These are phyloP conservation scores for Macquaria ambigua DNA, from an alignment of 2,113 vertebrate genomes.

Conservation along the genomic window DNA sequence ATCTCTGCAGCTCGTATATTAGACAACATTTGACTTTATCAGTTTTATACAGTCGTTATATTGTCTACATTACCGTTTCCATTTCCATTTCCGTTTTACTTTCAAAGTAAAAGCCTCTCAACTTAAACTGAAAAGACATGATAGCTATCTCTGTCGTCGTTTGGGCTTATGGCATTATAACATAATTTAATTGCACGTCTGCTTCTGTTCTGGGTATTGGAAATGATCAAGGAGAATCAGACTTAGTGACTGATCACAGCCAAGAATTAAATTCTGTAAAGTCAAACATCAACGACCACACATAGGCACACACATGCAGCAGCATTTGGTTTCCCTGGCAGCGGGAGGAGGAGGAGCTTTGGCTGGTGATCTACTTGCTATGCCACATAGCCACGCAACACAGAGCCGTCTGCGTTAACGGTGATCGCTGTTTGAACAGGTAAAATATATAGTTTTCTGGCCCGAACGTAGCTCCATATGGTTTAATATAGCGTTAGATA, in stretches of 20 bases:
- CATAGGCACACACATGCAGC: too few relatives aligned
- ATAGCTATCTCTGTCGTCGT: neutral
- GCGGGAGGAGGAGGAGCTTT: slow-evolving; percentile 21
- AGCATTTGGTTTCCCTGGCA: slow-evolving; percentile 51
- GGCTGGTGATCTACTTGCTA: neutral
- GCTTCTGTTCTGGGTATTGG: neutral
- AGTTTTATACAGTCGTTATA: neutral
- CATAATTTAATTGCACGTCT: neutral
- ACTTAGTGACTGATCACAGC: neutral
- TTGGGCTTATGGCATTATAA: too few relatives aligned
- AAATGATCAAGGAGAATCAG: neutral
- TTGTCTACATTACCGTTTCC: neutral
- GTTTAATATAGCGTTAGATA: neutral
- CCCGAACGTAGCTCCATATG: rapidly evolving
- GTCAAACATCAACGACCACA: neutral
- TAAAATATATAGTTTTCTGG: neutral
- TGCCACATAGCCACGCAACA: slow-evolving; percentile 65
- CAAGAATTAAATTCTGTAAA: neutral
- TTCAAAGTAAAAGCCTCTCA: neutral
- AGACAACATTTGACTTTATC: neutral
- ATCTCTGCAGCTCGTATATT: neutral
- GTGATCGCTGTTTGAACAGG: slow-evolving; percentile 4
- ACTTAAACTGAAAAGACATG: neutral
- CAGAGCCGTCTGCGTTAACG: neutral
- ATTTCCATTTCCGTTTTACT: neutral